Evolutionary conservation across 2,113 vertebrate species (phyloP), one percentile per base, ranked within the genome.

Genomic region (Scytalopus superciliaris): DNA sequence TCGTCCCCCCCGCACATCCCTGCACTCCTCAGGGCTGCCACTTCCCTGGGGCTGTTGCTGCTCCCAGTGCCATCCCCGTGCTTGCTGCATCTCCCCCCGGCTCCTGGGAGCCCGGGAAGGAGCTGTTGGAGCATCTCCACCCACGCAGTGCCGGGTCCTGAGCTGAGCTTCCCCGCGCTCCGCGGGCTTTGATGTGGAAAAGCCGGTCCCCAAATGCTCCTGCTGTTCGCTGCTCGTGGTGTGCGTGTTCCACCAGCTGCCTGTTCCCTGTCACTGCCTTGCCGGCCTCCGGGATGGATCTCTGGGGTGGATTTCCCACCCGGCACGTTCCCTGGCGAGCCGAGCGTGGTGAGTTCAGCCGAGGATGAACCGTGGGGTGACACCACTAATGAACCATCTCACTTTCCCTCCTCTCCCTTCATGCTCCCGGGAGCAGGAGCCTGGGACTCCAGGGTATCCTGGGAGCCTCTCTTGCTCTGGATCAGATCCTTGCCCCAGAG

Each of bases 401-500:
- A 30, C 49, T 6, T 2, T 23, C 50, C 42, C 63, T 50, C 31
- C 49, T 2, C 2, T 0, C 1, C 31, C 33, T 74, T 18, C 7
- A 4, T 3, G 9, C 24, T 50, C 30, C 53, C 8, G 5, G 55
- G 66, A 60, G 12, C 66, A 7, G 85, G 66, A 67, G 37, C 31
- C 8, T 18, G 18, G 18, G 39, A 42, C 39, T 52, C 53, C 9
- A 5, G 6, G 30, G 10, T 4, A 52, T 67, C 39, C 55, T 3
- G 31, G 31, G 37, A 47, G 19, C 25, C 39, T 8, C 12, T 16
- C 35, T 7, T 12, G 37, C 28, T 12, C 53, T 0, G 0, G 24
- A 0, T 44, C 19, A 7, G 39, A 31, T 50, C 40, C 47, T 22
- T 30, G 11, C 56, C 35, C n/a, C 3, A 0, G 50, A 0, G 0